Conservation (phyloP, 2,888 invertebrate genomes). For the Desoria tigrina region DNA sequence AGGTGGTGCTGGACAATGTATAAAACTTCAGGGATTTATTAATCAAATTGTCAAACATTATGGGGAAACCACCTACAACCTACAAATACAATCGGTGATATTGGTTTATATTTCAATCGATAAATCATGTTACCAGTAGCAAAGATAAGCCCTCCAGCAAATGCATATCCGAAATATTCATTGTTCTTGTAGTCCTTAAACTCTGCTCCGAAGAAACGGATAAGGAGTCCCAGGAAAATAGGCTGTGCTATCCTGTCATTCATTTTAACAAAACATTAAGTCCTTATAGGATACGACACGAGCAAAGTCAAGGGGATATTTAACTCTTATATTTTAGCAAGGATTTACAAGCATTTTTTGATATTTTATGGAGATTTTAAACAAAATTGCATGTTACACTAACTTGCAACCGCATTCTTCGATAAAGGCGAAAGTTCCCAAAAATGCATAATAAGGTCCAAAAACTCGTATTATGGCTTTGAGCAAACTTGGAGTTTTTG, state of each 20-base stretch:
- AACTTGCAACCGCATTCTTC: slow-evolving; percentile 47
- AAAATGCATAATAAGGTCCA: slow-evolving; percentile 30
- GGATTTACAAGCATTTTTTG: no score
- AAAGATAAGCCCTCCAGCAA: slow-evolving; percentile 55
- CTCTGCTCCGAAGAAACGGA: slow-evolving; percentile 48
- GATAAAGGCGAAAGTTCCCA: slow-evolving; percentile 37
- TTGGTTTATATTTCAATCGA: no score
- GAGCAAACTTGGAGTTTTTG: slow-evolving; percentile 27
- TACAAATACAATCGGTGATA: no score
- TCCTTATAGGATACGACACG: not conserved
- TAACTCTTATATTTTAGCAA: no score
- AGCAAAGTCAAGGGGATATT: no score
- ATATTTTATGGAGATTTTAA: no score
- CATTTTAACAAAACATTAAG: no score
- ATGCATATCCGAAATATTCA: slow-evolving; percentile 56
- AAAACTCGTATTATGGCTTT: slow-evolving; percentile 39
- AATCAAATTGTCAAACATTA: no score
- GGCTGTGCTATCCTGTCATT: slow-evolving; percentile 50
- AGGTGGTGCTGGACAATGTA: slow-evolving; percentile 60
- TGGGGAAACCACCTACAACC: no score
- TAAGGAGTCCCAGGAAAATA: slow-evolving; percentile 47
- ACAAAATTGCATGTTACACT: not conserved
- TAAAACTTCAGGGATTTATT: no score
- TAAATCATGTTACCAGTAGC: slow-evolving; percentile 35
- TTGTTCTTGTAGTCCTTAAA: slow-evolving; percentile 13